Percentiles rank a stretch among this genome's conserved stretches.
These are phyloP conservation scores for Melanotus villosus DNA, from an alignment of 2,888 invertebrate genomes.

Conservation along the genomic window DNA sequence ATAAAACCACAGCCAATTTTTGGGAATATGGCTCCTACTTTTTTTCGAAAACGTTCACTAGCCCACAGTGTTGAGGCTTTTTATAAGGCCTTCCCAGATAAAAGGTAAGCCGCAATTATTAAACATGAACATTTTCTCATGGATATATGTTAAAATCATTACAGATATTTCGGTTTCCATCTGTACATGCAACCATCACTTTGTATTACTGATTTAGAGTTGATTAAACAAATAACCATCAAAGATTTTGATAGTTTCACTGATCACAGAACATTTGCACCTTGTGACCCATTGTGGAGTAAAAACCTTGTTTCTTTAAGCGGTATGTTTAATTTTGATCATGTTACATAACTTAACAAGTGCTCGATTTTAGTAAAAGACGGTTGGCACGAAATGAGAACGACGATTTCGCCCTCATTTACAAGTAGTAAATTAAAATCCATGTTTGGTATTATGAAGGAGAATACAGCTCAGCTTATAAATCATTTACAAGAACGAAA, in stretches of 20 bases:
- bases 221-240: conserved; percentile 58
- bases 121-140: no score
- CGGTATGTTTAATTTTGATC: no score
- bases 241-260: conserved; percentile 15
- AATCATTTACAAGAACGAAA: conserved; percentile 47
- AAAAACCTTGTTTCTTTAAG: conserved; percentile 18
- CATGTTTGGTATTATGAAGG: no score
- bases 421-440: no score
- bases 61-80: conserved; percentile 11
- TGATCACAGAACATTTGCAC: conserved; percentile 9
- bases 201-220: neutral
- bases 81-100: conserved; percentile 6
- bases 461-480: no score
- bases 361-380: no score
- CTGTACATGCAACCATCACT: conserved; percentile 29
- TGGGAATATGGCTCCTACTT: conserved; percentile 32
- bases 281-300: neutral
- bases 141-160: no score
- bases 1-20: conserved; percentile 37
- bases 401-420: no score
- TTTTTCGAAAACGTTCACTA: conserved; percentile 31
- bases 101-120: neutral
- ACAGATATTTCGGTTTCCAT: conserved; percentile 36
- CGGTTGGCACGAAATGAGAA: no score
- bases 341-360: no score